These are phyloP conservation scores for Falco concolor DNA, from an alignment of 2,797 vertebrate genomes.

Conservation along the genomic window DNA sequence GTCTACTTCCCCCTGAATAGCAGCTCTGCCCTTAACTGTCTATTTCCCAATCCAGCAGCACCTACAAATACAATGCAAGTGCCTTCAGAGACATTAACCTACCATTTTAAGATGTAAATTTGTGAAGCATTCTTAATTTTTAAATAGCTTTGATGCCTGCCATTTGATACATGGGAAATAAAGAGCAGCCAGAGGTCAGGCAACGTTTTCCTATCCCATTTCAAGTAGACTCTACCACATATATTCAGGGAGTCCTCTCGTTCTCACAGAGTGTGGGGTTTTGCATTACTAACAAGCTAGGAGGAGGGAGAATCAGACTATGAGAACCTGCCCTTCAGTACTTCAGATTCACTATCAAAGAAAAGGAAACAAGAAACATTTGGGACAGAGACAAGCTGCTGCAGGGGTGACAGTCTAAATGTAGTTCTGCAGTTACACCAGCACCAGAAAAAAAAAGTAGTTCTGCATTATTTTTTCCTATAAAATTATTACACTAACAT, in stretches of 20 bases:
- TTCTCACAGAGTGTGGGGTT: background rate
- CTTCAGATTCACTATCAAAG: background rate
- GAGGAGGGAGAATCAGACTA: background rate
- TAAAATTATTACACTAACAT: background rate
- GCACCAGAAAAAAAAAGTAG: background rate
- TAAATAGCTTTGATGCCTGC: background rate
- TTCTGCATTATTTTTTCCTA: background rate
- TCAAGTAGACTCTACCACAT: background rate
- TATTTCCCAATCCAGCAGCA: background rate
- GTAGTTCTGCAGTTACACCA: background rate
- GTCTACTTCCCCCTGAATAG: background rate
- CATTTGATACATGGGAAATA: background rate
- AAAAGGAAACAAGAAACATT: background rate
- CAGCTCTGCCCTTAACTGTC: background rate
- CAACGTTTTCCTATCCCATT: background rate
- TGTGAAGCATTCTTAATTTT: background rate
- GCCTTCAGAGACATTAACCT: background rate
- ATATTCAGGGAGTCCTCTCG: background rate
- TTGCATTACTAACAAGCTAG: background rate
- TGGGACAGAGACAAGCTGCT: background rate
- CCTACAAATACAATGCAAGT: accelerated
- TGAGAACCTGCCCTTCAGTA: background rate
- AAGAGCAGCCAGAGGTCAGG: background rate
- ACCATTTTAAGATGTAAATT: background rate
- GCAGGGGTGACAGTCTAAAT: background rate